Conservation (phyloP, 2,113 vertebrate genomes). For the Verasper variegatus region DNA sequence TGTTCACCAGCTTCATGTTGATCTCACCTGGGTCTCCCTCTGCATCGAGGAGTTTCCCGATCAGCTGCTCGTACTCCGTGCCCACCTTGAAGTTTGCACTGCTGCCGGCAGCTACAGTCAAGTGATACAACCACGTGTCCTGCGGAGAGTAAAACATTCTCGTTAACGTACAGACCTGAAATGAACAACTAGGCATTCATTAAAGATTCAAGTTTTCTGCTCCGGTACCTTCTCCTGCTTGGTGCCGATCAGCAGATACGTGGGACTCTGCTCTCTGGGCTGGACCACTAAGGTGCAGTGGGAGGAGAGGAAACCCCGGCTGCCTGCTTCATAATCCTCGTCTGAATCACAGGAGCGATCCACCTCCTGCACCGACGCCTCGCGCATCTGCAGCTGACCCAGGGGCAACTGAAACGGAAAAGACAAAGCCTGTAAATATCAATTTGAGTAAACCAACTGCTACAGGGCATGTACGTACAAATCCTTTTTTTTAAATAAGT, state of each 20-base stretch:
- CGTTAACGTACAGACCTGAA: neutral
- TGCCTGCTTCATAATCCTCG: constrained; percentile 88
- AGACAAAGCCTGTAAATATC: no score
- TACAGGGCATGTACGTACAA: neutral
- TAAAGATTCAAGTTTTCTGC: neutral
- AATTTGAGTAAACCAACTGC: no score
- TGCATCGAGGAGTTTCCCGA: constrained; percentile 87
- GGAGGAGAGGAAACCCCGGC: constrained; percentile 87
- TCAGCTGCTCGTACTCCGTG: constrained; percentile 87
- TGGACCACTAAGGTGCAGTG: constrained; percentile 89
- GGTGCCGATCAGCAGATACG: constrained; percentile 89
- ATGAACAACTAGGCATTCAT: neutral
- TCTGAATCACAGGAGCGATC: constrained; percentile 92
- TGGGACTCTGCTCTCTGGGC: constrained; percentile 89
- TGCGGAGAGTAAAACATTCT: constrained; percentile 49
- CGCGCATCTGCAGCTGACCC: constrained; percentile 84
- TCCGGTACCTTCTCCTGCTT: constrained; percentile 89
- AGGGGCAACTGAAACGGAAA: constrained; percentile 82
- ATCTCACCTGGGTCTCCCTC: constrained; percentile 87
- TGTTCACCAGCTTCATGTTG: no score
- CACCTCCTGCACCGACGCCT: constrained; percentile 89
- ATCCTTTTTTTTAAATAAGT: no score
- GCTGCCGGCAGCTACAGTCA: constrained; percentile 87
- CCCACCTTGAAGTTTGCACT: constrained; percentile 85
- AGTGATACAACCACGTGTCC: constrained; percentile 91